A percentile compares a stretch with the other conserved stretches of the same genome.
Conservation (phyloP, 2,797 vertebrate species). For the Sus cebifrons region DNA sequence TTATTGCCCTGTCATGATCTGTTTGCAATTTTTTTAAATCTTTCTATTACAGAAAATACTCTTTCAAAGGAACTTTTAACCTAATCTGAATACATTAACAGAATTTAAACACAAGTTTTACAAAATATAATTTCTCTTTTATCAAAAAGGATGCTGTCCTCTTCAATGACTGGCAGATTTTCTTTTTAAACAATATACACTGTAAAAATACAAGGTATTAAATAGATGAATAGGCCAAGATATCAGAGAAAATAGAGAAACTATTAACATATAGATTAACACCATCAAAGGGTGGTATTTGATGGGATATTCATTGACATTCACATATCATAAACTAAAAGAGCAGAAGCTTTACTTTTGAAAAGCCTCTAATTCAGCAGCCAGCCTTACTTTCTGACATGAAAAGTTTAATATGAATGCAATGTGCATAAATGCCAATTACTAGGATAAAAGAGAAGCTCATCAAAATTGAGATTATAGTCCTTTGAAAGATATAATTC, state of each 20-base stretch:
- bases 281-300: constrained; percentile 77
- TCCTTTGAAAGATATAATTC: constrained; percentile 86
- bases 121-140: constrained; percentile 75
- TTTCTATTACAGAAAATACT: constrained; percentile 25
- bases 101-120: constrained; percentile 68
- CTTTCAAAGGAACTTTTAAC: constrained; percentile 53
- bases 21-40: constrained; percentile 36
- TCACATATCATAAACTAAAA: constrained; percentile 75
- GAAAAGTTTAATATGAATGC: constrained; percentile 75
- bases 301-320: constrained; percentile 71
- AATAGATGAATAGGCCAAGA: constrained; percentile 66
- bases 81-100: constrained; percentile 74
- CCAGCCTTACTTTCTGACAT: constrained; percentile 45
- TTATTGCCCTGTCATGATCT: not conserved
- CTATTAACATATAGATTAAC: constrained; percentile 83
- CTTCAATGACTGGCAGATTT: constrained; percentile 65
- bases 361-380: constrained; percentile 73
- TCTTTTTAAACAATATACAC: constrained; percentile 72
- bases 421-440: constrained; percentile 77
- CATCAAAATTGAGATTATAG: constrained; percentile 87
- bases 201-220: constrained; percentile 56
- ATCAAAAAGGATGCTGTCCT: constrained; percentile 24
- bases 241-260: constrained; percentile 63
- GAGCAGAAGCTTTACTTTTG: constrained; percentile 78
- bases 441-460: constrained; percentile 81